Evolutionary conservation across 2,888 invertebrate genomes (phyloP).

Genomic region (Venustoraphidia nigricollis): DNA sequence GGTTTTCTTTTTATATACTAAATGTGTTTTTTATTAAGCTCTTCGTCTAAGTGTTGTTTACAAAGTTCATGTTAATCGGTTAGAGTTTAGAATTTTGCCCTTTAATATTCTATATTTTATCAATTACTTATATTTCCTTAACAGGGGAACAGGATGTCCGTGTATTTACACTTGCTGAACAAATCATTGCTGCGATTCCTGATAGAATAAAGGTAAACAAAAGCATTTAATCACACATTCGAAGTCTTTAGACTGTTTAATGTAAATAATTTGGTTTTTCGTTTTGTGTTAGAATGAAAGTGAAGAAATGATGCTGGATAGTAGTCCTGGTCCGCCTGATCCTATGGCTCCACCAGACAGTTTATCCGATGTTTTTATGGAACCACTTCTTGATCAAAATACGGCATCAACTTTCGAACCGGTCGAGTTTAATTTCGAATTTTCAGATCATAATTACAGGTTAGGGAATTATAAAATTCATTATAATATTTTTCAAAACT

Average conservation of each 20-base stretch:
- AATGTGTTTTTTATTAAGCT: no score
- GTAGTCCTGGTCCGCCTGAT: constrained; percentile 38
- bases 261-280: not conserved
- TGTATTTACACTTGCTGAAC: constrained; percentile 86
- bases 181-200: constrained; percentile 97
- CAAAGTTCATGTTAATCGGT: no score
- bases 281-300: constrained; percentile 49
- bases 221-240: not conserved
- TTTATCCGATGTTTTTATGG: constrained; percentile 56
- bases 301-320: constrained; percentile 47
- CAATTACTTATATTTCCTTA: constrained; percentile 17
- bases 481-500: not conserved
- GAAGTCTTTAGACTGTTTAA: not conserved
- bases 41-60: no score
- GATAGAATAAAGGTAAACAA: constrained; percentile 78
- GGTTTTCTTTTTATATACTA: no score
- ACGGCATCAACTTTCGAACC: constrained; percentile 45
- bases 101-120: no score
- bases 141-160: constrained; percentile 85
- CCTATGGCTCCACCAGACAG: constrained; percentile 26
- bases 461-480: constrained; percentile 16
- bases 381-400: constrained; percentile 52
- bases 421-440: constrained; percentile 64
- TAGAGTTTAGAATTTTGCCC: no score
- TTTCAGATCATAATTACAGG: constrained; percentile 71